Base-by-base conservation (phyloP, 2,113 vertebrate species). In the Tretioscincus oriximinensis region DNA sequence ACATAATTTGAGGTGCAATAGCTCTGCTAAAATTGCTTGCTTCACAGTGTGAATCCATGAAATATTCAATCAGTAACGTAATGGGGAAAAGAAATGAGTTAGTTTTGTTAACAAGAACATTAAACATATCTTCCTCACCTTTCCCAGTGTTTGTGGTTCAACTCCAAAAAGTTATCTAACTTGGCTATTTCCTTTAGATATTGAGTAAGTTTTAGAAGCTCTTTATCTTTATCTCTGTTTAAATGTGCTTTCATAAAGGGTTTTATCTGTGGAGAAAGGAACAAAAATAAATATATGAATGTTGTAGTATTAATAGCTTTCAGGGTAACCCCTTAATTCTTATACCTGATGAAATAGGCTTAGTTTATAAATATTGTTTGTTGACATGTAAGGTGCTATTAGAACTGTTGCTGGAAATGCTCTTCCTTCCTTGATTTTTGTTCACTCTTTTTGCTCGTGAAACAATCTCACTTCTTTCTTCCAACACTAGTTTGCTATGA, bases 61-160 rank as follows among this genome's bases (percentile, higher is more conserved):
- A 41, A 41, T 41, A 41, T n/a, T n/a, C n/a, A n/a, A 5, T 16
- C 54, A 58, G 54, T 18, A 58, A 58, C 54, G 4, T 58, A 12
- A 58, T 18, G 14, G 54, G 18, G 54, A 58, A 58, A 58, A 2
- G 16, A 58, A 51, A 2, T 9, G 49, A 58, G 54, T 58, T 58
- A 58, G 12, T 16, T 58, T 58, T 58, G 54, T 18, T 58, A 3
- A 22, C 24, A 49, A 20, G 61, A 79, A 49, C 83, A 73, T 58
- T 58, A 58, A 58, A 18, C 12, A 81, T 21, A 76, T 76, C 90
- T 49, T 71, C 84, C 93, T 92, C 92, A 99, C 98, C 97, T 97
- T 95, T 99, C 98, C 98, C 98, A 99, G 86, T 99, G 97, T 95
- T 99, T 99, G 93, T 99, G 98, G 92, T 99, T 99, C 85, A 99